Percentiles rank a stretch among this genome's conserved stretches.
These are phyloP conservation scores for Phoxinus phoxinus DNA, from an alignment of 2,113 vertebrate species.

Conservation along the genomic window DNA sequence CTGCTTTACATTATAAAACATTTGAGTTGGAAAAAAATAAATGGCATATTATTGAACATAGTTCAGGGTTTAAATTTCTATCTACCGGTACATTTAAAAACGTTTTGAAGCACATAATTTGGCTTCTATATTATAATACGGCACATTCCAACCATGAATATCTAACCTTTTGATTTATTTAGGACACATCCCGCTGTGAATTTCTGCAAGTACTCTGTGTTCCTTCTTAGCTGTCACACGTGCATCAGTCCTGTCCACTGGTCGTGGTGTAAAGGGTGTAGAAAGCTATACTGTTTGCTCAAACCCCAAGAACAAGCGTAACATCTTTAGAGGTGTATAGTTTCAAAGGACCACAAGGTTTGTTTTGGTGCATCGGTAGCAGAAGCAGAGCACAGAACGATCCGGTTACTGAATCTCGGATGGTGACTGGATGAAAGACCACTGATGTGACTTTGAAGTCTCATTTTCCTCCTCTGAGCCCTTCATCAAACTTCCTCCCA, in stretches of 20 bases:
- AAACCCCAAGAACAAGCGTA: background rate
- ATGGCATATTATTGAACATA: background rate
- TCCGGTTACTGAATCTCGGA: slow-evolving; percentile 53
- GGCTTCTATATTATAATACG: too few relatives aligned
- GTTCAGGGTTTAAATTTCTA: background rate
- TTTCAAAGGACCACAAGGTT: background rate
- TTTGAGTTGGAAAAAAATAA: background rate
- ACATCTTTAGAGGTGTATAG: background rate
- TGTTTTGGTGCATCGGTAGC: background rate
- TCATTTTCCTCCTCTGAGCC: slow-evolving; percentile 48
- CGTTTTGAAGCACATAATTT: too few relatives aligned
- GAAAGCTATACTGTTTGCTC: background rate
- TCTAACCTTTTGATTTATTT: background rate
- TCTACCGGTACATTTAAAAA: too few relatives aligned
- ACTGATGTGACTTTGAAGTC: slow-evolving; percentile 58
- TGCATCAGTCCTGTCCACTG: background rate
- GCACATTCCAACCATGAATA: too few relatives aligned
- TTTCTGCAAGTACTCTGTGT: background rate
- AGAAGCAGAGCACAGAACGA: background rate
- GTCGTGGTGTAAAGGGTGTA: background rate
- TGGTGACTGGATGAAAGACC: slow-evolving; percentile 51
- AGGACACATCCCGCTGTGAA: background rate
- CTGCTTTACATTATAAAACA: background rate
- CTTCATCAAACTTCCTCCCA: slow-evolving; percentile 1
- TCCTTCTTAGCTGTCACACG: background rate